phyloP scores from a whole-genome alignment of 2,888 invertebrate species.

The Drosophila atripex region DNA sequence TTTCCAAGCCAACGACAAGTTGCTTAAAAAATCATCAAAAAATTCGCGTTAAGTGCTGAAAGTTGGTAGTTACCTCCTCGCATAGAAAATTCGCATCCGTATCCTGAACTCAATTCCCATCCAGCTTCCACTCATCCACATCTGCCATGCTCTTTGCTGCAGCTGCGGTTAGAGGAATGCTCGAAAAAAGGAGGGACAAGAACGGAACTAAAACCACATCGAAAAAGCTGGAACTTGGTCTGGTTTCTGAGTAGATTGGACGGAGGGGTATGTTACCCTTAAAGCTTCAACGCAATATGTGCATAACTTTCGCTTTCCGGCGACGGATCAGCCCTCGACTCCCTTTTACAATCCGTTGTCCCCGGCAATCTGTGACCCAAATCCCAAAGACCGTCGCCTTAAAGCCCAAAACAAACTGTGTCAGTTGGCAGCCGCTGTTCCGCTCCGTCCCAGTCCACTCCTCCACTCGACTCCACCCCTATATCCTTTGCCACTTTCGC shows the following conservation, averaged over 20 bases:
- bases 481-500: slow-evolving; percentile 32
- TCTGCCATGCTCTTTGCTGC: slow-evolving; percentile 68
- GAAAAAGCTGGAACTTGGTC: slow-evolving; percentile 44
- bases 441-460: slow-evolving; percentile 9
- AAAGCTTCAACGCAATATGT: slow-evolving; percentile 67
- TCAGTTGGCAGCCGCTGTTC: slow-evolving; percentile 50
- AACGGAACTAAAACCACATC: slow-evolving; percentile 43
- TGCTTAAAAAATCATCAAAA: slow-evolving; percentile 62
- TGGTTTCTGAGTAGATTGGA: slow-evolving; percentile 10
- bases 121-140: slow-evolving; percentile 47
- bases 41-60: slow-evolving; percentile 47
- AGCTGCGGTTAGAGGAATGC: slow-evolving; percentile 42
- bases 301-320: slow-evolving; percentile 71
- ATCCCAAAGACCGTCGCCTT: slow-evolving; percentile 63
- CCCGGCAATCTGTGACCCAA: slow-evolving; percentile 74
- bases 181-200: slow-evolving; percentile 17
- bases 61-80: slow-evolving; percentile 3
- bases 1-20: slow-evolving; percentile 57
- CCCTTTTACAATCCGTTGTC: slow-evolving; percentile 22
- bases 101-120: slow-evolving; percentile 10
- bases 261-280: slow-evolving; percentile 21
- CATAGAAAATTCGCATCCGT: background rate
- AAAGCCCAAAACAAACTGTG: slow-evolving; percentile 74
- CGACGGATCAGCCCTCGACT: slow-evolving; percentile 17
- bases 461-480: background rate